phyloP scores from a whole-genome alignment of 2,888 invertebrate genomes.

The Reticulitermes lucifugus region DNA sequence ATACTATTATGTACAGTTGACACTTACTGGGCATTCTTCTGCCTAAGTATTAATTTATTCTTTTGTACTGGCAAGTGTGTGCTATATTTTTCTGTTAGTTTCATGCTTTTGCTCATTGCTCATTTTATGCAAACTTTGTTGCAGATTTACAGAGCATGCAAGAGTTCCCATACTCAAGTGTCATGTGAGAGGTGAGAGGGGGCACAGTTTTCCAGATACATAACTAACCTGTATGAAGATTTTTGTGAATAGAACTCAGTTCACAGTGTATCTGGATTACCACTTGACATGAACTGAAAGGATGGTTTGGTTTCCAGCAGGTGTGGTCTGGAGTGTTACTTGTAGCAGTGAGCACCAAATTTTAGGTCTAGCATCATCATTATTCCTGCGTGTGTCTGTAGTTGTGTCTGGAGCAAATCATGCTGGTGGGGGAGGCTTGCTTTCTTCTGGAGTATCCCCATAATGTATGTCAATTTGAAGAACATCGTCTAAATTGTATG shows the following conservation, averaged over 20 bases:
- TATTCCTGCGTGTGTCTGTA: slow-evolving; percentile 40
- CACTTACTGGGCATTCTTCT: no score
- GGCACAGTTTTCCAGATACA: slow-evolving; percentile 46
- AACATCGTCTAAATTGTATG: slow-evolving; percentile 34
- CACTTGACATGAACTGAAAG: slow-evolving; percentile 28
- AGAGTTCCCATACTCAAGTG: slow-evolving; percentile 48
- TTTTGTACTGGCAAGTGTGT: no score
- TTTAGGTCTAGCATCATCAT: slow-evolving; percentile 35
- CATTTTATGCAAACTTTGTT: slow-evolving; percentile 21
- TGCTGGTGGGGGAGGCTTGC: slow-evolving; percentile 46
- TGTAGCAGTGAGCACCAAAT: slow-evolving; percentile 42
- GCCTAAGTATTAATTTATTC: no score
- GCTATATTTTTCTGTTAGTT: no score
- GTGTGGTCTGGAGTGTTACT: slow-evolving; percentile 44
- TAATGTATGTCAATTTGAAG: slow-evolving; percentile 37
- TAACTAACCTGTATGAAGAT: slow-evolving; percentile 43
- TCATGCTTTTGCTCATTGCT: no score
- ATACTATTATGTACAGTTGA: no score
- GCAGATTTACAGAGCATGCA: slow-evolving; percentile 47
- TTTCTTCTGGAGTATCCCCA: slow-evolving; percentile 40
- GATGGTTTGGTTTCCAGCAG: slow-evolving; percentile 34
- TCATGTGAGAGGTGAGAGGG: slow-evolving; percentile 15
- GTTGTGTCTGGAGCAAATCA: slow-evolving; percentile 47
- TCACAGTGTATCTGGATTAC: slow-evolving; percentile 48
- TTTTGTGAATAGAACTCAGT: slow-evolving; percentile 44